phyloP scores from a whole-genome alignment of 2,888 invertebrate species.

The Gisinianus flammeolus region DNA sequence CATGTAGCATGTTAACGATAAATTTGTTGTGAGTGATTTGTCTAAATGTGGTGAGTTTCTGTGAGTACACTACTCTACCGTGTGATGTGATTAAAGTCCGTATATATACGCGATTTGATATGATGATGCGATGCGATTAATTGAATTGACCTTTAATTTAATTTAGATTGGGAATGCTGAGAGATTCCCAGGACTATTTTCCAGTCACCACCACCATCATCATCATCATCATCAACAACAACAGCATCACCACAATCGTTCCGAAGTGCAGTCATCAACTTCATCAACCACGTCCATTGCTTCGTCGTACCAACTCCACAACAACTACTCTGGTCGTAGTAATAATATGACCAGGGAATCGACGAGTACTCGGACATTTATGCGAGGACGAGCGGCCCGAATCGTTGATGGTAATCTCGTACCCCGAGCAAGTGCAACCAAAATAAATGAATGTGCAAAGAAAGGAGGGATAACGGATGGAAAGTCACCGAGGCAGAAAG shows the following conservation, averaged over 20 bases:
- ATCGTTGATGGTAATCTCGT: conserved; percentile 33
- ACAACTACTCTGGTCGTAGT: background rate
- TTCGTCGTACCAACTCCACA: background rate
- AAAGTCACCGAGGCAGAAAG: conserved; percentile 19
- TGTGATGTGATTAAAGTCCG: too few species aligned
- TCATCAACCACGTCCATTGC: background rate
- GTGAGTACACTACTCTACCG: too few species aligned
- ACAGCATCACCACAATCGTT: background rate
- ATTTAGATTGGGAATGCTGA: conserved; percentile 29
- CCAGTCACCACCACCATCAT: background rate
- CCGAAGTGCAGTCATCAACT: background rate
- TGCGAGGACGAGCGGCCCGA: conserved; percentile 5
- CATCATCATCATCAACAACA: too few species aligned
- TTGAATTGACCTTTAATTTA: background rate
- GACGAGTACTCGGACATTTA: conserved; percentile 10
- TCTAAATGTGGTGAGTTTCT: too few species aligned
- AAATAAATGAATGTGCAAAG: conserved; percentile 14
- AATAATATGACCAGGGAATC: background rate
- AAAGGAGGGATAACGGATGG: background rate
- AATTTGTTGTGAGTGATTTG: too few species aligned
- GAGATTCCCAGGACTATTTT: conserved; percentile 26
- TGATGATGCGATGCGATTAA: too few species aligned
- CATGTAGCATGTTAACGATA: too few species aligned
- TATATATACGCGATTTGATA: too few species aligned
- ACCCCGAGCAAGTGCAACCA: conserved; percentile 28